Conservation (phyloP, 2,888 invertebrate species). For the Carterocephalus palaemon region DNA sequence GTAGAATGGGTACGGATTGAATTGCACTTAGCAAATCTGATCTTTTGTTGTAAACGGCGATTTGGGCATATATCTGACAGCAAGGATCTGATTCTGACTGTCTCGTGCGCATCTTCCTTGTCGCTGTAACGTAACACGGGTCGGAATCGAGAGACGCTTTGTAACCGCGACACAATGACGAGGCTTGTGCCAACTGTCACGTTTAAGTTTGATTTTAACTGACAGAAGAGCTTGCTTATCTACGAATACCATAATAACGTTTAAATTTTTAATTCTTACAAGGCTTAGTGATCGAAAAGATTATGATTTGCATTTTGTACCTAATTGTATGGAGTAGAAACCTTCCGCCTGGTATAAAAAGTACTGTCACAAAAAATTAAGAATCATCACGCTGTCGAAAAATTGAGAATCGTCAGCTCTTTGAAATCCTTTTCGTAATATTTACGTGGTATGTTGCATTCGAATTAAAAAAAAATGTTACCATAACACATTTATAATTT, state of each 20-base stretch:
- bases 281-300: neutral
- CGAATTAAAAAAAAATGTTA: too few species aligned
- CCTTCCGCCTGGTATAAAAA: too few species aligned
- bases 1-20: conserved; percentile 58
- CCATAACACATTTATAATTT: too few species aligned
- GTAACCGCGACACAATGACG: conserved; percentile 59
- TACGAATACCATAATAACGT: conserved; percentile 2
- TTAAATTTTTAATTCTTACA: conserved; percentile 24
- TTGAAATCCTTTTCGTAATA: too few species aligned
- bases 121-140: conserved; percentile 55
- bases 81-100: conserved; percentile 57
- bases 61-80: conserved; percentile 57
- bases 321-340: too few species aligned
- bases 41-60: conserved; percentile 73
- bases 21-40: conserved; percentile 60
- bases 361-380: too few species aligned
- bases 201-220: conserved; percentile 22
- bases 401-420: too few species aligned
- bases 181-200: conserved; percentile 52
- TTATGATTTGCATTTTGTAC: conserved; percentile 1
- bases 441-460: too few species aligned
- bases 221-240: conserved; percentile 11
- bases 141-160: too few species aligned
- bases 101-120: conserved; percentile 68
- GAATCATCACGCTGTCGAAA: too few species aligned